These are phyloP conservation scores for Eciton burchellii DNA, from an alignment of 1,140 invertebrate species.

Conservation along the genomic window DNA sequence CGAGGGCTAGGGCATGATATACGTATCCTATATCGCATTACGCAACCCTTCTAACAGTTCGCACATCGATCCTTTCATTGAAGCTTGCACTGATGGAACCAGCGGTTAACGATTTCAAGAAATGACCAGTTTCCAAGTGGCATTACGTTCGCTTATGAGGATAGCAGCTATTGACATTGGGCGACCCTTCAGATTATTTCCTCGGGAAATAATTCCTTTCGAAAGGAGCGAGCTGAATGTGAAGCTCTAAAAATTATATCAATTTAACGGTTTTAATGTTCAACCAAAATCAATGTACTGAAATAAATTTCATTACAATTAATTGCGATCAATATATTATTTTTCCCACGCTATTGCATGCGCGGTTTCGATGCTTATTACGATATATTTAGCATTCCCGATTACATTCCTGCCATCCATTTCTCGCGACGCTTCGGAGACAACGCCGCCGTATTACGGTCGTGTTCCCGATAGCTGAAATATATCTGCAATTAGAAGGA, in stretches of 20 bases:
- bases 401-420: background rate
- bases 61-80: constrained; percentile 30
- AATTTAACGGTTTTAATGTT: background rate
- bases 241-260: background rate
- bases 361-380: background rate
- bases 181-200: background rate
- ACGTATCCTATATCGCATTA: constrained; percentile 42
- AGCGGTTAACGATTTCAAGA: constrained; percentile 28
- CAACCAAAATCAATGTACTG: background rate
- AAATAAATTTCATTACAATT: too few species aligned
- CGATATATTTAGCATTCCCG: background rate
- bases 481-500: constrained; percentile 39
- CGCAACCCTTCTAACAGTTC: constrained; percentile 1
- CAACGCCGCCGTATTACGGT: background rate
- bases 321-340: too few species aligned
- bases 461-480: constrained; percentile 36
- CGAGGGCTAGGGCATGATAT: constrained; percentile 11
- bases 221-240: background rate
- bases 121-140: constrained; percentile 13
- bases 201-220: too few species aligned
- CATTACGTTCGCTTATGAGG: background rate
- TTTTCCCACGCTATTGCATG: background rate
- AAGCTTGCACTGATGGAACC: constrained; percentile 18
- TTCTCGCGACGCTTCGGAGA: background rate
- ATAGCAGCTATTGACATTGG: background rate